Evolutionary conservation across 2,888 invertebrate genomes (phyloP).

Genomic region (Synergus gifuensis): DNA sequence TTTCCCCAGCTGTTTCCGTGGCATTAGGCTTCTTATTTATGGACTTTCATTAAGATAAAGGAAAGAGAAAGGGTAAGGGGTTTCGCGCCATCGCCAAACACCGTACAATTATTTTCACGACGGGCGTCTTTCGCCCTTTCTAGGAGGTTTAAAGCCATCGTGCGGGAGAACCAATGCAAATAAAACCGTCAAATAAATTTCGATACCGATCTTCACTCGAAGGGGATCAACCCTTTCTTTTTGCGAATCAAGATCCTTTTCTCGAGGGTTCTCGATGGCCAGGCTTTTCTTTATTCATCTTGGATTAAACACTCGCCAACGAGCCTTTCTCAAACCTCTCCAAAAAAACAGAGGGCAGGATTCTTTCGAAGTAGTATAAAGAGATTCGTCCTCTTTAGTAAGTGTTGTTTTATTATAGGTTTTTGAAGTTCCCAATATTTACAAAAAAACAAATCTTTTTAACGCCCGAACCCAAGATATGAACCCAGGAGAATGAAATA

Average conservation of each 20-base stretch:
- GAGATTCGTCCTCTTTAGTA: not conserved
- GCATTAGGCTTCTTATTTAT: slow-evolving; percentile 77
- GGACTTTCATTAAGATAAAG: slow-evolving; percentile 77
- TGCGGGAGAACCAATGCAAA: slow-evolving; percentile 68
- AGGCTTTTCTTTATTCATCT: slow-evolving; percentile 63
- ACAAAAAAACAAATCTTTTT: no score
- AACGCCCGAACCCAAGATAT: no score
- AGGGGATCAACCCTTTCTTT: slow-evolving; percentile 66
- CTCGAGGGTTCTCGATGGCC: slow-evolving; percentile 58
- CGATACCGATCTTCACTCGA: slow-evolving; percentile 72
- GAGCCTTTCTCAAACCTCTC: not conserved
- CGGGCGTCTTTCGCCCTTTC: slow-evolving; percentile 60
- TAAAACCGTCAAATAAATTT: slow-evolving; percentile 76
- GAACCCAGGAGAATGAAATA: not conserved
- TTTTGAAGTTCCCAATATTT: no score
- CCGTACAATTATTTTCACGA: slow-evolving; percentile 75
- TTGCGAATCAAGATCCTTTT: slow-evolving; percentile 62
- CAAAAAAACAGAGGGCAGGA: not conserved
- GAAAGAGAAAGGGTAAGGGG: slow-evolving; percentile 70
- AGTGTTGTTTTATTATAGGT: no score
- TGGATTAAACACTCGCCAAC: slow-evolving; percentile 62
- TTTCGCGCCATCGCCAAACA: slow-evolving; percentile 71
- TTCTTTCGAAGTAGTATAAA: not conserved
- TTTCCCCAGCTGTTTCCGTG: slow-evolving; percentile 69
- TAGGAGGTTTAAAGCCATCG: slow-evolving; percentile 60